Evolutionary conservation across 1,140 invertebrate genomes (phyloP), one percentile per base, ranked within the genome.

Genomic region (Capitella teleta): DNA sequence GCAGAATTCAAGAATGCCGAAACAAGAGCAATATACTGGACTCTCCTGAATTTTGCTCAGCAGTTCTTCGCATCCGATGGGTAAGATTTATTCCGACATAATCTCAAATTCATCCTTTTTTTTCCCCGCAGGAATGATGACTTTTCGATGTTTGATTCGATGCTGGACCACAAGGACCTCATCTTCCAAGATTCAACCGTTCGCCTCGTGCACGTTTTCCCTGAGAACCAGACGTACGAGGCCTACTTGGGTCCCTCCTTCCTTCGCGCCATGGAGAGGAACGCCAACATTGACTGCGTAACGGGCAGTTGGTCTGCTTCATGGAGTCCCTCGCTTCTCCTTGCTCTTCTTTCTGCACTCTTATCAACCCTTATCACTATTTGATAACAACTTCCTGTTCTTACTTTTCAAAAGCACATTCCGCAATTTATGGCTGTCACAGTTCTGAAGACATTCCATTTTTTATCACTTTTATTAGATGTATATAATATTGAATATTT

Each of bases 1-100:
- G 42, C 51, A 64, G 66, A 55, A 30, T 62, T 60, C 47, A 67
- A 69, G 43, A 55, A 56, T 12, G 51, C 57, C 18, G 32, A 53
- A 16, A 55, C 66, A 30, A 57, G 60, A 28, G 58, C 60, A 40
- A 70, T 70, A 28, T 68, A 65, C 41, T 74, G 72, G 72, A 67
- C 68, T 45, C 49, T 74, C 6, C 49, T 74, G 3, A 67, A 67
- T 51, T 73, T 67, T 57, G 69, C 63, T 19, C 70, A 74, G 53
- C 67, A 72, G 55, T 70, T 70, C 47, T 74, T 71, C 54, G 68
- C 68, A 10, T 66, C 68, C 25, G 70, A 73, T 48, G 64, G 60
- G 71, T 73, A 62, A 65, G 61, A 21, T 25, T 32, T 19, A 19
- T 49, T 16, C n/a, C n/a, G n/a, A n/a, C n/a, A n/a, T n/a, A n/a